Percentiles rank a stretch among this genome's conserved stretches.
Conservation (phyloP, 2,797 vertebrate species). For the Clarias platycephalus region DNA sequence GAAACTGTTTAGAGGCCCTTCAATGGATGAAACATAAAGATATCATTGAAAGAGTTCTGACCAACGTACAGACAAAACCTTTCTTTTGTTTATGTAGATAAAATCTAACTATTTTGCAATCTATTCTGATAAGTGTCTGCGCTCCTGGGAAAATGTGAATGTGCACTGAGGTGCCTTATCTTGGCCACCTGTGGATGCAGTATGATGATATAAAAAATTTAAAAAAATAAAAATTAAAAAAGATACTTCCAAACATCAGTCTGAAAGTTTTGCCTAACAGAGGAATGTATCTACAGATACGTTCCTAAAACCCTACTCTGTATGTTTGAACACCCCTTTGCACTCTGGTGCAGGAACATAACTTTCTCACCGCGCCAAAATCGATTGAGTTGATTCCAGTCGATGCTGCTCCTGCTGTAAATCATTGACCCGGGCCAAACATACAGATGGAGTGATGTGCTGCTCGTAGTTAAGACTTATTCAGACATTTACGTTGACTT, state of each 20-base stretch:
- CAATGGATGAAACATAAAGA: too few relatives aligned
- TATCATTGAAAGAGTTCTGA: too few relatives aligned
- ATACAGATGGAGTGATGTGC: not conserved
- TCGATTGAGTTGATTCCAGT: not conserved
- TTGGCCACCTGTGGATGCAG: not conserved
- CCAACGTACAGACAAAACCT: too few relatives aligned
- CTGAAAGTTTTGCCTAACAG: not conserved
- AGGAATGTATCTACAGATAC: not conserved
- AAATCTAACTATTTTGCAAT: too few relatives aligned
- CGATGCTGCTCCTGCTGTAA: not conserved
- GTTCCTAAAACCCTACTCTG: not conserved
- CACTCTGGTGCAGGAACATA: not conserved
- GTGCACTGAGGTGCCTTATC: not conserved
- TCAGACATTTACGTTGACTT: not conserved
- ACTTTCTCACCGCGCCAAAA: not conserved
- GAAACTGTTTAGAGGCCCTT: too few relatives aligned
- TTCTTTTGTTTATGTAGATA: too few relatives aligned
- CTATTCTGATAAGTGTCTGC: too few relatives aligned
- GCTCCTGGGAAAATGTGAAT: not conserved
- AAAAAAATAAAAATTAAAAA: too few relatives aligned
- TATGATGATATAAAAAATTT: too few relatives aligned
- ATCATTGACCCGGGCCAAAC: slow-evolving; percentile 12
- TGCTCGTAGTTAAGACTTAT: not conserved
- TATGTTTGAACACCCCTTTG: not conserved
- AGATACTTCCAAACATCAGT: too few relatives aligned